Base-by-base conservation (phyloP, 2,888 invertebrate genomes). In the Dendrolimus houi region DNA sequence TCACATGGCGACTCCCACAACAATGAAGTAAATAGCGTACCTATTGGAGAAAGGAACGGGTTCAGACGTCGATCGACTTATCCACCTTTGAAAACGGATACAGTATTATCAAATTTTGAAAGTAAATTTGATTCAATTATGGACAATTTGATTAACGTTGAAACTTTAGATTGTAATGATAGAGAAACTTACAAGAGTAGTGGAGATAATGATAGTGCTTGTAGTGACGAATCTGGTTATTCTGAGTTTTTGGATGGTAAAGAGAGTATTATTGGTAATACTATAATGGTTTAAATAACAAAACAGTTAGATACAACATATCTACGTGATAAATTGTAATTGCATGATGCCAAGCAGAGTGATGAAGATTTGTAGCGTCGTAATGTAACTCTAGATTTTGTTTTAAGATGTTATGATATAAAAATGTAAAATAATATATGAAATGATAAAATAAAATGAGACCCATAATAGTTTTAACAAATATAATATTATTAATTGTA, bases 161-260 rank as follows among this genome's bases (percentile, higher is more conserved):
- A 88, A 53, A 86, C 86, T 62, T 66, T 88, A 55, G 81, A 77
- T 64, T 88, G 84, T 65, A 81, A 77, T 14, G 87, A 90, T 64
- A 81, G 87, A 8, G 92, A 92, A 65, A 91, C 87, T 2, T 90
- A 92, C 55, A 87, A 92, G 59, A 83, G 71, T 55, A 71, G 71
- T 0, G 94, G 93, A 56, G 95, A 95, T 70, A 94, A 92, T 64
- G 94, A 94, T 72, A 96, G 96, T 72, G 97, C 95, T 62, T 95
- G 96, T 76, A 96, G 96, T 79, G 97, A 97, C 73, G 97, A 98
- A 80, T 97, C 96, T 58, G 97, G 97, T 6, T 97, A 97, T 83
- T 97, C 96, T 41, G 97, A 97, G 78, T 92, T 92, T 59, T 85
- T 94, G 62, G 94, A 94, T 54, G 84, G 82, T 41, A 89, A 87